Percentiles rank a stretch among this genome's conserved stretches.
phyloP scores from a whole-genome alignment of 2,888 invertebrate genomes.

The Siphonodentalium dalli region DNA sequence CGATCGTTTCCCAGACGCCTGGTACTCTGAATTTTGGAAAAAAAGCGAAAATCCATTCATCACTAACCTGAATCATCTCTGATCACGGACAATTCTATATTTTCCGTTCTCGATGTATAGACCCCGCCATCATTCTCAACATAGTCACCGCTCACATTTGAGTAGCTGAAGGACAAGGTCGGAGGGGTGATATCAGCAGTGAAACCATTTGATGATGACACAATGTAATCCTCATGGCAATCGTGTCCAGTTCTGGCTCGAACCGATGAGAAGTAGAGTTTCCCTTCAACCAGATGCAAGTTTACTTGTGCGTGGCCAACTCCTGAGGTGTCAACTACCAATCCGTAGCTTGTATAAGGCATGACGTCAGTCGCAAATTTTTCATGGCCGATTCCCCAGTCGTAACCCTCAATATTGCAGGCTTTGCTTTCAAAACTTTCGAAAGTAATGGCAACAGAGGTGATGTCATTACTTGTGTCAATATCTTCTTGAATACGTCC shows the following conservation, averaged over 20 bases:
- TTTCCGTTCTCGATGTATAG: too few species aligned
- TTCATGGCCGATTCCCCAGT: conserved; percentile 30
- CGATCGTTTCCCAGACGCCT: too few species aligned
- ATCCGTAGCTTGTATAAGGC: conserved; percentile 25
- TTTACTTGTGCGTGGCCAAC: conserved; percentile 27
- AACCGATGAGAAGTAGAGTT: conserved; percentile 24
- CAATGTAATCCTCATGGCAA: conserved; percentile 22
- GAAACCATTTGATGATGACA: conserved; percentile 23
- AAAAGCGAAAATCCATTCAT: too few species aligned
- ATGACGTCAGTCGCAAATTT: conserved; percentile 28
- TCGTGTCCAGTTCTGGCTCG: conserved; percentile 31
- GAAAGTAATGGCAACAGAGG: conserved; percentile 29
- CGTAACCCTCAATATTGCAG: conserved; percentile 32
- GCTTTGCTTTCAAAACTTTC: conserved; percentile 31
- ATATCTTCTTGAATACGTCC: conserved; percentile 26
- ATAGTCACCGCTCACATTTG: too few species aligned
- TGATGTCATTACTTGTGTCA: conserved; percentile 17
- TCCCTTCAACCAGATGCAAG: conserved; percentile 19
- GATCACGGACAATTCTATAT: too few species aligned
- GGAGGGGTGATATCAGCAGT: conserved; percentile 14
- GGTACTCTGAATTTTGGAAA: too few species aligned
- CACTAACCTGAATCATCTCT: too few species aligned
- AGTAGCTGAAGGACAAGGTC: too few species aligned
- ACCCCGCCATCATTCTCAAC: too few species aligned
- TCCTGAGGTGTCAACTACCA: conserved; percentile 22